Conservation (phyloP, 2,797 vertebrate genomes). For the Dendrocincla fuliginosa region DNA sequence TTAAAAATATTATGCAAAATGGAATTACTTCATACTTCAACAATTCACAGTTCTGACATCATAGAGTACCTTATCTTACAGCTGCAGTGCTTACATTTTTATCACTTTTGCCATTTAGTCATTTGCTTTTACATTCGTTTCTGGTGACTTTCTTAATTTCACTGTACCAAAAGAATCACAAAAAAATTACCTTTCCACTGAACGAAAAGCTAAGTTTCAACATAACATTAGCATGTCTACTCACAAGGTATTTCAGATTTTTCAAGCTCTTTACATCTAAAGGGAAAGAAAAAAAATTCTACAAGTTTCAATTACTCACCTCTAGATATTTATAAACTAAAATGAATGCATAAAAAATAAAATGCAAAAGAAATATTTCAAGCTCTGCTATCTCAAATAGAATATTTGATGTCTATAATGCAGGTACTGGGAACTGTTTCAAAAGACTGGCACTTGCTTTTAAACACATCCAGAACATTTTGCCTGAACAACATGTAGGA, state of each 20-base stretch:
- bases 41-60: not conserved
- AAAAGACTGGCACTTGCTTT: not conserved
- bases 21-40: constrained; percentile 49
- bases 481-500: not conserved
- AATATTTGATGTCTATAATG: not conserved
- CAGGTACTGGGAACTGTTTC: not conserved
- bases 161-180: not conserved
- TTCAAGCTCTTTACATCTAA: not conserved
- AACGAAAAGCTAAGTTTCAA: not conserved
- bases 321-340: constrained; percentile 18
- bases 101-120: constrained; percentile 42
- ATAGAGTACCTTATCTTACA: not conserved
- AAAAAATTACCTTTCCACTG: not conserved
- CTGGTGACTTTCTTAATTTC: constrained; percentile 25
- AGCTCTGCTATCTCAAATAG: not conserved
- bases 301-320: not conserved
- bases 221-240: not conserved
- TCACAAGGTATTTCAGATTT: not conserved
- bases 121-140: constrained; percentile 44
- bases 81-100: constrained; percentile 20
- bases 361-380: not conserved
- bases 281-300: not conserved
- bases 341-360: not conserved
- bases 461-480: not conserved
- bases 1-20: constrained; percentile 39